phyloP scores from a whole-genome alignment of 2,888 invertebrate species.

The Chirona hameri region DNA sequence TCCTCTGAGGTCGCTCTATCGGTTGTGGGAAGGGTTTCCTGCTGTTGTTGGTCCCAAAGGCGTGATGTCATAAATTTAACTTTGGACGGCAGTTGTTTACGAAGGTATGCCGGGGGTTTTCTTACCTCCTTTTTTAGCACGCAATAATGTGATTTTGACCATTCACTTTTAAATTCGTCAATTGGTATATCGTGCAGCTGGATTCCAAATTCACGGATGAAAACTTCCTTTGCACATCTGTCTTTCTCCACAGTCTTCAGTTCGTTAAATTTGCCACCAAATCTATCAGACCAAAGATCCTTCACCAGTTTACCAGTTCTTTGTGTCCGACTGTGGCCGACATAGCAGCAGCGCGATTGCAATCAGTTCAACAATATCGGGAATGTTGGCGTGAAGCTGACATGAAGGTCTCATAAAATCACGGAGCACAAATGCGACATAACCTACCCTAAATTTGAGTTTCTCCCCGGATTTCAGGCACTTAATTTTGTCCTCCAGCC shows the following conservation, averaged over 20 bases:
- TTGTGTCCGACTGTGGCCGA: neutral
- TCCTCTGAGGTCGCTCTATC: no score
- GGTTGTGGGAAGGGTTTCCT: no score
- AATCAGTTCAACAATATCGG: neutral
- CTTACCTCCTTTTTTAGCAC: neutral
- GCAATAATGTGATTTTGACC: neutral
- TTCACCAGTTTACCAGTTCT: neutral
- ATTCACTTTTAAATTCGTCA: neutral
- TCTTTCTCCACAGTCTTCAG: neutral
- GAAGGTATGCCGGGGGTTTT: neutral
- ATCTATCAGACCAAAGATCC: neutral
- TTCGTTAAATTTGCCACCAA: neutral
- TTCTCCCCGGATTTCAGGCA: no score
- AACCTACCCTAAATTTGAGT: no score
- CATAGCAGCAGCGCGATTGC: neutral
- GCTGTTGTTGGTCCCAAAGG: no score
- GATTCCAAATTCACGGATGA: neutral
- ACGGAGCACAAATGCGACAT: neutral
- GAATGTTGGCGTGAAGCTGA: neutral
- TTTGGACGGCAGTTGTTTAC: neutral
- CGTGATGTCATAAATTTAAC: neutral
- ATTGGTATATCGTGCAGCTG: neutral
- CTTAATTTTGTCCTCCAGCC: no score
- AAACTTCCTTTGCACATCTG: neutral
- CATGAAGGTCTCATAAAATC: neutral